These are phyloP conservation scores for Trichonephila clavipes DNA, from an alignment of 1,140 invertebrate species.

Conservation along the genomic window DNA sequence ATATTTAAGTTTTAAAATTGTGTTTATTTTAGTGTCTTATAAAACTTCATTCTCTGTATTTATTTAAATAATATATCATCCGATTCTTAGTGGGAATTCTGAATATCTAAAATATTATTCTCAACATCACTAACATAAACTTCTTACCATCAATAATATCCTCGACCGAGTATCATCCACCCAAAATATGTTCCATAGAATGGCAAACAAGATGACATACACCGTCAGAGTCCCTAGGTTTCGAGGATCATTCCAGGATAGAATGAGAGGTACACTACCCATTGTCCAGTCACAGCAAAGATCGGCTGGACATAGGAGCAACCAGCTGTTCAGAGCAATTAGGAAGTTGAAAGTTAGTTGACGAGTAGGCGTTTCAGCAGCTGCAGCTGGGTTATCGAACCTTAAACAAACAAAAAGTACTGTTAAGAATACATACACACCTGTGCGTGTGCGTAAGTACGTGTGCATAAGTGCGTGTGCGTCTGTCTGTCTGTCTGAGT, in stretches of 20 bases:
- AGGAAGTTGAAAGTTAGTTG: slow-evolving; percentile 95
- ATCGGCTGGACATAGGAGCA: slow-evolving; percentile 92
- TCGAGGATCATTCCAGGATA: slow-evolving; percentile 88
- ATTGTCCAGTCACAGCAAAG: slow-evolving; percentile 96
- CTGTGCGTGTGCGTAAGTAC: too few relatives aligned
- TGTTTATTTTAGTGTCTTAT: too few relatives aligned
- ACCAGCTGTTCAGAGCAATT: slow-evolving; percentile 93
- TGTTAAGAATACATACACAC: background rate
- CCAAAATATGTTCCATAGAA: slow-evolving; percentile 71
- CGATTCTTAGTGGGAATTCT: too few relatives aligned
- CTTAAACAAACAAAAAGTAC: slow-evolving; percentile 80
- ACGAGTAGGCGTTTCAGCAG: slow-evolving; percentile 87
- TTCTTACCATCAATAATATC: slow-evolving; percentile 58
- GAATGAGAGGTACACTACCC: slow-evolving; percentile 95
- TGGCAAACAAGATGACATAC: slow-evolving; percentile 84
- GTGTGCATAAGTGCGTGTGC: too few relatives aligned
- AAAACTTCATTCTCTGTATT: too few relatives aligned
- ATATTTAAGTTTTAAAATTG: too few relatives aligned
- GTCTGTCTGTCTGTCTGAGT: too few relatives aligned
- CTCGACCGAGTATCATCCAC: slow-evolving; percentile 46
- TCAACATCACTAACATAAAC: background rate
- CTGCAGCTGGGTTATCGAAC: slow-evolving; percentile 96
- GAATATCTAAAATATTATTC: too few relatives aligned
- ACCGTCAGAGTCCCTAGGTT: slow-evolving; percentile 91
- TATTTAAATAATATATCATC: too few relatives aligned